Conservation (phyloP, 2,797 vertebrate genomes). For the Bothrops alternatus region DNA sequence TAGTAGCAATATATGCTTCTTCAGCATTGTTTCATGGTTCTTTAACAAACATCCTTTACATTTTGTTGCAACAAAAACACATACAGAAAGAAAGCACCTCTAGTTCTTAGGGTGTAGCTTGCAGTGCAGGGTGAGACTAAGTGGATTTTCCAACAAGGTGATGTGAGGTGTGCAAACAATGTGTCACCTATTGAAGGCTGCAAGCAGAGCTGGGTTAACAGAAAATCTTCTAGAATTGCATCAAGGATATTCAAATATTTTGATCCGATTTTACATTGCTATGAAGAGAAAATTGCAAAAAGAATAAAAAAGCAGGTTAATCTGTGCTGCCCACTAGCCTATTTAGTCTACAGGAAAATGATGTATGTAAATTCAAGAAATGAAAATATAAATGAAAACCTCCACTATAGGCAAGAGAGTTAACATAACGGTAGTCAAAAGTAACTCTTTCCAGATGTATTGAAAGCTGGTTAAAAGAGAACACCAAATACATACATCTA, state of each 20-base stretch:
- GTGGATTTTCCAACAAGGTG: not conserved
- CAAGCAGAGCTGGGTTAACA: not conserved
- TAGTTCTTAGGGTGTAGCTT: not conserved
- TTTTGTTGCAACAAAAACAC: not conserved
- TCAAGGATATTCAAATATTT: not conserved
- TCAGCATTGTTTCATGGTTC: not conserved
- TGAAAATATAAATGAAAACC: not conserved
- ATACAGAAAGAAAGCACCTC: not conserved
- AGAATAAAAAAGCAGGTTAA: slow-evolving; percentile 10
- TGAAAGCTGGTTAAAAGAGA: not conserved
- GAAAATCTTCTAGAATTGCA: not conserved
- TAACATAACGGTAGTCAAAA: not conserved
- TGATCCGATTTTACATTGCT: not conserved
- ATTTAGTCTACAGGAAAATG: not conserved
- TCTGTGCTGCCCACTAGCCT: not conserved
- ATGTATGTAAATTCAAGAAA: not conserved
- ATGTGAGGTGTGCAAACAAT: not conserved
- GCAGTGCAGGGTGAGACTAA: not conserved
- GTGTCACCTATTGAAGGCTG: not conserved
- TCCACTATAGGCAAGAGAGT: not conserved
- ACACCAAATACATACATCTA: not conserved
- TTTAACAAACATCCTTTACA: not conserved
- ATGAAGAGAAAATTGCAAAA: not conserved
- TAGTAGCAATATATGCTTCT: not conserved
- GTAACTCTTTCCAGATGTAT: not conserved